Evolutionary conservation across 2,888 invertebrate genomes (phyloP).

Genomic region (Lasioglossum leucozonium): DNA sequence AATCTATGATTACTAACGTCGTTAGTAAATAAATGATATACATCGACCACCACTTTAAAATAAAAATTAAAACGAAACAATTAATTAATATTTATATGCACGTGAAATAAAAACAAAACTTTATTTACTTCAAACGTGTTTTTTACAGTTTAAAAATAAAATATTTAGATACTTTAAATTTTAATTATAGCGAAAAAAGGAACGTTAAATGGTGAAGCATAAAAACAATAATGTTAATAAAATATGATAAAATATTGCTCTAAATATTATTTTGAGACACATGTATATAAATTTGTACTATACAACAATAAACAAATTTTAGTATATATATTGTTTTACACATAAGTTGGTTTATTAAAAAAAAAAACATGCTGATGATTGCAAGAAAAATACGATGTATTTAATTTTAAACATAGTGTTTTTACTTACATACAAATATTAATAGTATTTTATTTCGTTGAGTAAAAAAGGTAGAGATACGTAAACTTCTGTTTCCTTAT

Average conservation of each 20-base stretch:
- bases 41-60: conserved; percentile 31
- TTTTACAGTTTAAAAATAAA: neutral
- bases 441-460: conserved; percentile 20
- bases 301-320: neutral
- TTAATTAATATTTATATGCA: conserved; percentile 3
- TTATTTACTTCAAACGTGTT: neutral
- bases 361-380: conserved; percentile 1
- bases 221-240: neutral
- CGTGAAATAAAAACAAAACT: neutral
- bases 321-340: neutral
- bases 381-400: neutral
- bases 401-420: neutral
- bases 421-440: conserved; percentile 46
- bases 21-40: no score
- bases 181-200: neutral
- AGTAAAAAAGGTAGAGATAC: conserved; percentile 9
- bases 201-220: neutral
- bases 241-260: neutral
- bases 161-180: neutral
- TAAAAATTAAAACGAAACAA: neutral
- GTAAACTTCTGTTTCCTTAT: conserved; percentile 67
- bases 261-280: neutral
- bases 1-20: neutral
- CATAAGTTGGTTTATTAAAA: neutral
- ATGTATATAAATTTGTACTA: neutral